Base-by-base conservation (phyloP, 2,113 vertebrate genomes). In the Upupa epops region DNA sequence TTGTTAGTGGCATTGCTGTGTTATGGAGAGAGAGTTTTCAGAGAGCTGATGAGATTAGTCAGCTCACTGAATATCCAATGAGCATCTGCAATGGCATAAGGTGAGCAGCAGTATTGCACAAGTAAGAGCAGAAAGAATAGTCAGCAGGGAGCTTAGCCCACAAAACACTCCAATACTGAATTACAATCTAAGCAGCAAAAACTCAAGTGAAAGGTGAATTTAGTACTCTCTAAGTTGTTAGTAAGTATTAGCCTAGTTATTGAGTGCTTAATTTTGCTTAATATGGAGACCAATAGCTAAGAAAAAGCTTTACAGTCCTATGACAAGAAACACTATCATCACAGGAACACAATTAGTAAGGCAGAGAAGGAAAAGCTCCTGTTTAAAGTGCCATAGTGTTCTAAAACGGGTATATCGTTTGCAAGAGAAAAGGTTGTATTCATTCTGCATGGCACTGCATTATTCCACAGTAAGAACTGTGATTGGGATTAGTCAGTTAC, bases 181-280 rank as follows among this genome's bases (percentile, higher is more conserved):
- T 70, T 29, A 69, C 32, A 84, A 26, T 25, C 8, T 75, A 45
- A 82, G 18, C 37, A 68, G 40, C 40, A 75, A 85, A 91, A 92
- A 52, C 7, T 75, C n/a, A 52, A 70, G 18, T 34, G 31, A 81
- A 74, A 81, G 28, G 6, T 87, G 66, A 34, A 91, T 87, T 85
- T 89, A 60, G 5, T 69, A 45, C 8, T 91, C 54, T 81, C 24
- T 37, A 78, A 19, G 45, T 69, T 21, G 28, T 91, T 79, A 91
- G 60, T 84, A 94, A 95, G 70, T 75, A 79, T 82, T 72, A 93
- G 13, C 40, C 31, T 76, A 31, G 59, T 75, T 94, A 88, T 79
- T 85, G 92, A 83, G 75, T 85, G 40, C 51, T 89, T 88, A 49
- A 76, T 31, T 89, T 85, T 85, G 61, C 55, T n/a, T n/a, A 51